phyloP scores from a whole-genome alignment of 2,888 invertebrate species.

The Ypsolopha scabrella region DNA sequence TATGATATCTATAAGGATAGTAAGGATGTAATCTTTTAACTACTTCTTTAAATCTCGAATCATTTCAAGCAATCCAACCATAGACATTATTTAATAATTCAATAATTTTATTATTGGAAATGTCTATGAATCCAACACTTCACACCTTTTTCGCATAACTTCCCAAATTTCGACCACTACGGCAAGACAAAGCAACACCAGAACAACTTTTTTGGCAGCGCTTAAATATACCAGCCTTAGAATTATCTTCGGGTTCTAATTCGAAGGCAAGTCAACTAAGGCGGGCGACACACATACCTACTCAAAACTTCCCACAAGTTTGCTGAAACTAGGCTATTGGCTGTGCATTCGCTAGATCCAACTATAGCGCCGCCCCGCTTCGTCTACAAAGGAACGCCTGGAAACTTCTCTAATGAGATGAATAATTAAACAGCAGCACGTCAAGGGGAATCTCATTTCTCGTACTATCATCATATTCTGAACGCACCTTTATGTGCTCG shows the following conservation, averaged over 20 bases:
- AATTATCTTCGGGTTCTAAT: background rate
- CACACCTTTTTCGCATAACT: too few relatives aligned
- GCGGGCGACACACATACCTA: conserved; percentile 31
- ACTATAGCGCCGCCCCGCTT: conserved; percentile 18
- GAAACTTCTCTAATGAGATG: conserved; percentile 63
- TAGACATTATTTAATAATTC: too few relatives aligned
- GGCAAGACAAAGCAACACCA: too few relatives aligned
- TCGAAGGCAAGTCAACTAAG: conserved; percentile 9
- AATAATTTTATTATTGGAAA: too few relatives aligned
- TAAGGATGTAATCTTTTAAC: too few relatives aligned
- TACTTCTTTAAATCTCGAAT: too few relatives aligned
- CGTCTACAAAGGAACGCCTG: conserved; percentile 43
- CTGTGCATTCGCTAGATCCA: conserved; percentile 31
- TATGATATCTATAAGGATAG: too few relatives aligned
- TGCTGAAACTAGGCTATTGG: conserved; percentile 51
- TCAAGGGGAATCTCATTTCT: conserved; percentile 8
- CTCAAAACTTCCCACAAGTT: conserved; percentile 37
- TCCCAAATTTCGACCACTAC: too few relatives aligned
- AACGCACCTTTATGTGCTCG: too few relatives aligned
- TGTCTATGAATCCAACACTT: too few relatives aligned
- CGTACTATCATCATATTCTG: too few relatives aligned
- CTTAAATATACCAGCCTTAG: background rate
- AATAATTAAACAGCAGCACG: conserved; percentile 53
- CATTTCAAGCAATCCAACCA: too few relatives aligned
- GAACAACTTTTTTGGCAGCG: background rate